Percentiles rank a stretch among this genome's conserved stretches.
These are phyloP conservation scores for Neosalanx taihuensis DNA, from an alignment of 2,797 vertebrate species.

Conservation along the genomic window DNA sequence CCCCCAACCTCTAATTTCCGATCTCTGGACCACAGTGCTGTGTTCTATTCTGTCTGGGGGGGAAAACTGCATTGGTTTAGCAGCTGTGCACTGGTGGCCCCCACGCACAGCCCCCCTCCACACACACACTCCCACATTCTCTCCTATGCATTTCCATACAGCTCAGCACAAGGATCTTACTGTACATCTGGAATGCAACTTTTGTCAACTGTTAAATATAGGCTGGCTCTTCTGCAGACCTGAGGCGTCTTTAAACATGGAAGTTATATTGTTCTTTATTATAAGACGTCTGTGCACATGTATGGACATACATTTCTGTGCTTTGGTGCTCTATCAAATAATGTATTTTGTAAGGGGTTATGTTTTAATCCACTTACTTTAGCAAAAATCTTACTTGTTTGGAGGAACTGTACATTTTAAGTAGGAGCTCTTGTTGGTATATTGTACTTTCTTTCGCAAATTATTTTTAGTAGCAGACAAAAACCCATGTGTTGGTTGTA, in stretches of 20 bases:
- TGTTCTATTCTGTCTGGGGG: conserved; percentile 55
- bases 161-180: conserved; percentile 75
- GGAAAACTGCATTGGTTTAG: conserved; percentile 70
- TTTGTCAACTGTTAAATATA: conserved; percentile 82
- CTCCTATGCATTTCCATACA: conserved; percentile 75
- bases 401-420: neutral
- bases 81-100: conserved; percentile 75
- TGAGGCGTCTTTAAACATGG: conserved; percentile 68
- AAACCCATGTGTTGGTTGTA: conserved; percentile 22
- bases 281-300: conserved; percentile 21
- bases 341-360: neutral
- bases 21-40: conserved; percentile 51
- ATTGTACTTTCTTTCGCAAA: conserved; percentile 4
- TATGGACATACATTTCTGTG: conserved; percentile 35
- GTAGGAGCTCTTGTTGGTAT: neutral
- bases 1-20: conserved; percentile 29
- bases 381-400: too few species aligned
- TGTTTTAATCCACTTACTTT: neutral
- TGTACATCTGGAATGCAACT: conserved; percentile 82
- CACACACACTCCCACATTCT: conserved; percentile 35
- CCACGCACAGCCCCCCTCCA: conserved; percentile 27
- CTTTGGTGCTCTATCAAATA: neutral
- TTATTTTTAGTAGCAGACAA: conserved; percentile 5
- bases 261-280: conserved; percentile 66
- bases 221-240: conserved; percentile 59